phyloP scores from a whole-genome alignment of 2,113 vertebrate genomes.

The Alectura lathami region DNA sequence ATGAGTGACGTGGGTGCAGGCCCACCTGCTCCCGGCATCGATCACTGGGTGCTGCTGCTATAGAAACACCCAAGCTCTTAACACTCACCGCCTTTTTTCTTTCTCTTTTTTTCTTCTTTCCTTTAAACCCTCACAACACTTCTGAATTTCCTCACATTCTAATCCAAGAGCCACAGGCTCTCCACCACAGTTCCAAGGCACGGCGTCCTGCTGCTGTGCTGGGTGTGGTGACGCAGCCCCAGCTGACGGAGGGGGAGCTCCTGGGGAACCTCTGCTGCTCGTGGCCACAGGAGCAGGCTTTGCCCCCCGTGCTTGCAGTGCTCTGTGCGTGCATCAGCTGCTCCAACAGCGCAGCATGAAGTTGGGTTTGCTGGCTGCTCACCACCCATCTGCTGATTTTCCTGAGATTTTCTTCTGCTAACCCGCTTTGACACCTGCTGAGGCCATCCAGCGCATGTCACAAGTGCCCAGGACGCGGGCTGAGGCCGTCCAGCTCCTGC shows the following conservation, averaged over 20 bases:
- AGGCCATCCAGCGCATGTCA: too few relatives aligned
- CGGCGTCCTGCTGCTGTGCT: rapidly evolving
- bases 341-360: slow-evolving; percentile 14
- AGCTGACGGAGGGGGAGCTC: rapidly evolving
- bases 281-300: rapidly evolving
- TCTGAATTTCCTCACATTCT: neutral
- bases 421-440: slow-evolving; percentile 21
- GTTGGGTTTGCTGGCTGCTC: slow-evolving; percentile 40
- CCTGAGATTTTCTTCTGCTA: neutral
- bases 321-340: neutral
- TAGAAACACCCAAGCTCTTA: slow-evolving; percentile 58
- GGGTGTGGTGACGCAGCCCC: neutral
- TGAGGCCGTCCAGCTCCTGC: too few relatives aligned
- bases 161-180: neutral
- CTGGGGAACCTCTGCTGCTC: neutral
- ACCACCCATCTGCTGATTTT: slow-evolving; percentile 46
- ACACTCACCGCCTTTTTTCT: slow-evolving; percentile 16
- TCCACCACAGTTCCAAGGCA: rapidly evolving
- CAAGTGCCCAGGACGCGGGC: too few relatives aligned
- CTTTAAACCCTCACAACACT: neutral
- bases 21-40: slow-evolving; percentile 34
- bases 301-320: neutral
- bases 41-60: slow-evolving; percentile 32
- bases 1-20: neutral
- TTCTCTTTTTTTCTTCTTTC: neutral